These are phyloP conservation scores for Lacerta agilis DNA, from an alignment of 2,797 vertebrate species.

Conservation along the genomic window DNA sequence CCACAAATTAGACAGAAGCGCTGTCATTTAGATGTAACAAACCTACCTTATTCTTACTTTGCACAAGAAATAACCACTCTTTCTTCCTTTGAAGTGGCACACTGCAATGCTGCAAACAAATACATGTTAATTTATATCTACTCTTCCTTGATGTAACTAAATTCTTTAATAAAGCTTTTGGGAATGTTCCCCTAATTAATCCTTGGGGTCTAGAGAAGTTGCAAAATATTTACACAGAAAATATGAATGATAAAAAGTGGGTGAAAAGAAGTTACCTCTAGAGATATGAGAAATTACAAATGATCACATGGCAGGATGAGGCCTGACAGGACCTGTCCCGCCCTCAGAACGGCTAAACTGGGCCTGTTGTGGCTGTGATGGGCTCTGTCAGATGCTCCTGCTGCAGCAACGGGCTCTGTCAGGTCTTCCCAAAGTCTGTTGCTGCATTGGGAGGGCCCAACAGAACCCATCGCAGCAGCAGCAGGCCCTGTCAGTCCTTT, in stretches of 20 bases:
- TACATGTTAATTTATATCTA: too few species aligned
- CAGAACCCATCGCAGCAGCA: too few species aligned
- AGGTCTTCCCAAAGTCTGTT: too few species aligned
- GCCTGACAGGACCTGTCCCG: too few species aligned
- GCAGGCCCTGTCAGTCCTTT: too few species aligned
- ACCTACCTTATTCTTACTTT: neutral
- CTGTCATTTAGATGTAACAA: neutral
- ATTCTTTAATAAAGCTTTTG: neutral
- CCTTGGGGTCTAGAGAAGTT: neutral
- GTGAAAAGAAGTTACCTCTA: neutral
- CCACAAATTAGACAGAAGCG: neutral
- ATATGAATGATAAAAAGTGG: neutral
- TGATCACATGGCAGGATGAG: neutral
- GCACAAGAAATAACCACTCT: neutral
- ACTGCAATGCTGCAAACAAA: neutral
- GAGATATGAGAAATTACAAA: neutral
- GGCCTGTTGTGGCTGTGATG: too few species aligned
- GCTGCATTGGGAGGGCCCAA: too few species aligned
- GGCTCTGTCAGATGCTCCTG: too few species aligned
- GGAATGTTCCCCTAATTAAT: neutral
- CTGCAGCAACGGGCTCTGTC: too few species aligned
- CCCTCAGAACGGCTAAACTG: too few species aligned
- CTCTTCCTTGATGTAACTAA: neutral
- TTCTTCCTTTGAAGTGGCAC: neutral
- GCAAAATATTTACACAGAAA: neutral